Evolutionary conservation across 2,797 vertebrate species (phyloP).

Genomic region (Mallotus villosus): DNA sequence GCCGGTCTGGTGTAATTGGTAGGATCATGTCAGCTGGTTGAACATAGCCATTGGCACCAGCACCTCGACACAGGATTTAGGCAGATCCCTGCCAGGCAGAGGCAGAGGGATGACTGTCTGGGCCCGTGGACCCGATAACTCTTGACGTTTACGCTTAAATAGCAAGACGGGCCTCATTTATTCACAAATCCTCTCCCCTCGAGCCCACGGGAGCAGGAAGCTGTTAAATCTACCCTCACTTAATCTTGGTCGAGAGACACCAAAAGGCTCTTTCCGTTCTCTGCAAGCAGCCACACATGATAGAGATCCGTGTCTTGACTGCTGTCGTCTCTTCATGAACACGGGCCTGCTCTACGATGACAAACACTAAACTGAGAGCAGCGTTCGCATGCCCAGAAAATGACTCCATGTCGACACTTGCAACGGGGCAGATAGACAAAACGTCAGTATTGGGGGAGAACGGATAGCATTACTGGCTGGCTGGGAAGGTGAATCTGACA

Average conservation of each 20-base stretch:
- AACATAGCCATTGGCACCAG: conserved; percentile 18
- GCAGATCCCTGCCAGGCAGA: conserved; percentile 30
- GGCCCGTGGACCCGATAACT: conserved; percentile 32
- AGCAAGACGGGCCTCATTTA: conserved; percentile 45
- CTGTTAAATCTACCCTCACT: conserved; percentile 21
- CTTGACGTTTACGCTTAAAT: conserved; percentile 8
- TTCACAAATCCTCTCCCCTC: conserved; percentile 40
- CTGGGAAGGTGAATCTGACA: neutral
- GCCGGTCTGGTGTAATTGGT: conserved; percentile 4
- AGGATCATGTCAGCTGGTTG: conserved; percentile 26
- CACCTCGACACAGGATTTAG: conserved; percentile 30
- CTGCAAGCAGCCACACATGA: conserved; percentile 20
- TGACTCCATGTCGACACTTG: neutral
- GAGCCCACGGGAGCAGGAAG: conserved; percentile 26
- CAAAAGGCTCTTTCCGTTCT: conserved; percentile 21
- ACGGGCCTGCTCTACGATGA: conserved; percentile 3
- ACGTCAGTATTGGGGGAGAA: neutral
- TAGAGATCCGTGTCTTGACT: conserved; percentile 17
- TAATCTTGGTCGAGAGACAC: conserved; percentile 34
- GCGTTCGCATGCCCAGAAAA: neutral
- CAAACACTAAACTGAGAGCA: neutral
- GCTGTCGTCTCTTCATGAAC: neutral
- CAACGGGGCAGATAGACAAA: neutral
- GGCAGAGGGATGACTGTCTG: conserved; percentile 20
- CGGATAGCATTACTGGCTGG: neutral